Evolutionary conservation across 2,888 invertebrate genomes (phyloP), one percentile per base, ranked within the genome.

Genomic region (Volucella inflata): DNA sequence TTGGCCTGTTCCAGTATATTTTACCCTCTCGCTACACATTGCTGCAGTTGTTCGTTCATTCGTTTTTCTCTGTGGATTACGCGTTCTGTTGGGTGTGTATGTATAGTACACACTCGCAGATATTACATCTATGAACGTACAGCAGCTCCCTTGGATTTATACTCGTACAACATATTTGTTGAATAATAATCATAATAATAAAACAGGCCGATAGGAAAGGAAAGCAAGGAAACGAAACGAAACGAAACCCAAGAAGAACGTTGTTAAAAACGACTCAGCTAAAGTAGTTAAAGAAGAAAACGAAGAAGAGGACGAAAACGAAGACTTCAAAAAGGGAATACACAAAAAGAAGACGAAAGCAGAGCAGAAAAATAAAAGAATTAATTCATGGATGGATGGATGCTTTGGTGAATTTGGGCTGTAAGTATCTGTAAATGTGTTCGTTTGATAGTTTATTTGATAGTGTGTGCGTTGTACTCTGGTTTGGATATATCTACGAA

Each of bases 361-460:
- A 9, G 51, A 38, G 30, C 30, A 67, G 16, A 16, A 14, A 8
- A 36, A 36, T 14, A 64, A 67, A 55, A 74, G 75, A 76, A 81
- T 72, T 81, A 84, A 74, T 87, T 87, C 79, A 87, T 82, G 87
- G 87, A 87, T 85, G 87, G 87, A 87, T 85, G 87, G 87, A 79
- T 82, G 87, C 85, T 85, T 77, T 80, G 64, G 81, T 79, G 74
- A 65, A 87, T 81, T 82, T 87, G 6, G 57, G 67, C 57, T 71
- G 87, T 87, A 87, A 87, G 87, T 87, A 79, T 78, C 21, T 38
- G 38, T 42, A 48, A 21, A 12, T 65, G 30, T n/a, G 38, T 36
- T 14, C 42, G 46, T 38, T 57, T 9, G 44, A 30, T 60, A 11
- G 60, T 17, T 60, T n/a, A n/a, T 30, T 9, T 10, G n/a, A 4